Evolutionary conservation across 37 sponge, comb jelly and placozoan species (phyloP).

Genomic region (Geodia barretti): DNA sequence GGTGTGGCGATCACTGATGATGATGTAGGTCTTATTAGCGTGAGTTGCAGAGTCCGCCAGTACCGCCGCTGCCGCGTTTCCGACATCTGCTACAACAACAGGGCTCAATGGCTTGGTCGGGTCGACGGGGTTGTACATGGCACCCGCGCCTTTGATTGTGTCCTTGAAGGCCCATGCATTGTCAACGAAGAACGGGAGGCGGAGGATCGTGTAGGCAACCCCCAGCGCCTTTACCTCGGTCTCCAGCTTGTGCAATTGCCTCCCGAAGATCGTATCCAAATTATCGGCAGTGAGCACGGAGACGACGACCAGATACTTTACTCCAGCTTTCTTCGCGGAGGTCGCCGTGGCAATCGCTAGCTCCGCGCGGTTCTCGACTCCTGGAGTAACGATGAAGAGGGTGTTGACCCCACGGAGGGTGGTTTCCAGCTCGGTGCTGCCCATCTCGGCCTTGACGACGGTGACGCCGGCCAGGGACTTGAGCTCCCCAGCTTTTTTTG

Average conservation of each 20-base stretch:
- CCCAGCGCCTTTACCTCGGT: conserved; percentile 27
- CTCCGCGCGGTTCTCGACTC: conserved; percentile 36
- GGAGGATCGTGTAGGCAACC: conserved; percentile 49
- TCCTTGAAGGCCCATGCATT: conserved; percentile 41
- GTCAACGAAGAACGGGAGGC: conserved; percentile 62
- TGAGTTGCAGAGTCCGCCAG: conserved; percentile 37
- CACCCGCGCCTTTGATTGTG: conserved; percentile 5
- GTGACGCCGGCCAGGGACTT: conserved; percentile 28
- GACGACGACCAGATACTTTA: conserved; percentile 44
- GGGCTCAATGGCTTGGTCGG: conserved; percentile 25
- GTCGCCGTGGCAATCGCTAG: conserved; percentile 46
- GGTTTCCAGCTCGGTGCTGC: conserved; percentile 19
- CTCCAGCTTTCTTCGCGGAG: conserved; percentile 62
- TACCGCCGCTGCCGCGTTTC: conserved; percentile 40
- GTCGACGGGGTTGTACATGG: conserved; percentile 42
- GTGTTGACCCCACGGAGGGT: conserved; percentile 61
- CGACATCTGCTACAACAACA: conserved; percentile 49
- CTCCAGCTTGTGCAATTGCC: conserved; percentile 44
- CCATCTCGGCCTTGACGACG: conserved; percentile 53
- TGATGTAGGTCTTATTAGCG: conserved; percentile 36
- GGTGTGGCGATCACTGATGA: conserved; percentile 50
- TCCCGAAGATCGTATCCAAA: conserved; percentile 36
- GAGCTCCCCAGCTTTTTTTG: conserved; percentile 51
- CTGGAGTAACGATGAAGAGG: conserved; percentile 67
- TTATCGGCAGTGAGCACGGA: conserved; percentile 34